Evolutionary conservation across 2,888 invertebrate species (phyloP), one percentile per base, ranked within the genome.

Genomic region (Nasonovia ribisnigri): DNA sequence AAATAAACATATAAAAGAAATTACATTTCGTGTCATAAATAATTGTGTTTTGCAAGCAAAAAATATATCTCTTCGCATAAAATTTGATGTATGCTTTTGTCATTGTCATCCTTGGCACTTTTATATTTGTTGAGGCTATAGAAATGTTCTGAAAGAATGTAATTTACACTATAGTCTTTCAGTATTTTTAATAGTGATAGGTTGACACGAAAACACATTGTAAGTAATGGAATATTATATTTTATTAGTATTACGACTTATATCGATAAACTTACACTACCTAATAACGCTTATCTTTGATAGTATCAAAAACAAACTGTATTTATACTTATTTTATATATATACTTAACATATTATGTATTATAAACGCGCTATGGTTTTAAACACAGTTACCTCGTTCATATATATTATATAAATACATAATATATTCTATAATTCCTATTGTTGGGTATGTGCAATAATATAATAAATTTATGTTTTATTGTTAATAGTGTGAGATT

Each of bases 181-280:
- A 43, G 88, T 43, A n/a, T 57, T 43, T 89, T 54, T 48, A 54
- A 88, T 57, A 57, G 88, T 89, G 88, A 89, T 42, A 43, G 57
- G 42, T 57, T 36, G 88, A 43, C 57, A 43, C 57, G 29, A 29
- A 43, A 89, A 29, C n/a, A 88, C 54, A 88, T 11, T 54, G 88
- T 88, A 42, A 88, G 88, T 88, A 88, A 20, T 36, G 11, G 36
- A 88, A 88, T 20, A 77, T 8, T 20, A 36, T 77, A 77, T 54
- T 54, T 8, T 77, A 77, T 20, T 77, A 36, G 8, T 77, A 77
- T 77, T 77, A 24, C 20, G 77, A 77, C 20, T 77, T 77, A 77
- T 36, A 77, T 8, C 36, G 20, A 77, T 67, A 2, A 77, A 77
- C 4, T 67, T 67, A 36, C 36, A 77, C 8, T 36, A 24, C 36